These are phyloP conservation scores for Pseudorectes ferrugineus DNA, from an alignment of 2,113 vertebrate genomes.

Conservation along the genomic window DNA sequence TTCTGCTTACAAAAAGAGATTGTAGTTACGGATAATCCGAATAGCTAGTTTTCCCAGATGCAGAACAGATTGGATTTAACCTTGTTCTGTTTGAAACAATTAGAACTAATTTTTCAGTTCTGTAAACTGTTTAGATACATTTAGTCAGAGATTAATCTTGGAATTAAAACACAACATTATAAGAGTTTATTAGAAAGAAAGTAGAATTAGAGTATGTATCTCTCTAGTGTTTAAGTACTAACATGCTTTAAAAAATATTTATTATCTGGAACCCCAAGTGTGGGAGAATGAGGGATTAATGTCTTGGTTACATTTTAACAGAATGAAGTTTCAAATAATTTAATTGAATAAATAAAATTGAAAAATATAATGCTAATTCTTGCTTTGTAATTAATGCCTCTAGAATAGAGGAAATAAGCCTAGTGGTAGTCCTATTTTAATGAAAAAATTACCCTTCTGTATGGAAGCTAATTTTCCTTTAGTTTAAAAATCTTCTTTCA, in stretches of 20 bases:
- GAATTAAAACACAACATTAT: background rate
- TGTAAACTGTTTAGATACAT: background rate
- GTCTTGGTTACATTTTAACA: background rate
- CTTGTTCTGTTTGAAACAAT: slow-evolving; percentile 10
- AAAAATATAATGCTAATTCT: background rate
- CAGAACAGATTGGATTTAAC: slow-evolving; percentile 26
- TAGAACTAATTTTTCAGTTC: slow-evolving; percentile 32
- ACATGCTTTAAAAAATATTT: background rate
- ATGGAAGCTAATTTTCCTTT: background rate
- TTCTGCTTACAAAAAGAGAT: background rate
- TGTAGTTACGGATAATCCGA: background rate
- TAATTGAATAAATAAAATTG: background rate
- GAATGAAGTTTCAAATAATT: background rate
- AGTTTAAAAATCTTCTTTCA: background rate
- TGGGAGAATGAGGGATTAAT: background rate
- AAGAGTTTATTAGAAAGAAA: slow-evolving; percentile 3
- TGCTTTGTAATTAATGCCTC: background rate
- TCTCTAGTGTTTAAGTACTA: background rate
- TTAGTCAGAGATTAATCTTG: slow-evolving; percentile 23
- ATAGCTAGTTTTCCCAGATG: slow-evolving; percentile 27
- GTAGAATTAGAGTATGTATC: background rate
- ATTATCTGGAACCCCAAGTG: background rate
- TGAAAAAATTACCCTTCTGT: background rate
- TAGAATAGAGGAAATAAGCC: background rate
- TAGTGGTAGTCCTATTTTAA: background rate